phyloP scores from a whole-genome alignment of 2,113 vertebrate genomes.

The Terrapene triunguis region DNA sequence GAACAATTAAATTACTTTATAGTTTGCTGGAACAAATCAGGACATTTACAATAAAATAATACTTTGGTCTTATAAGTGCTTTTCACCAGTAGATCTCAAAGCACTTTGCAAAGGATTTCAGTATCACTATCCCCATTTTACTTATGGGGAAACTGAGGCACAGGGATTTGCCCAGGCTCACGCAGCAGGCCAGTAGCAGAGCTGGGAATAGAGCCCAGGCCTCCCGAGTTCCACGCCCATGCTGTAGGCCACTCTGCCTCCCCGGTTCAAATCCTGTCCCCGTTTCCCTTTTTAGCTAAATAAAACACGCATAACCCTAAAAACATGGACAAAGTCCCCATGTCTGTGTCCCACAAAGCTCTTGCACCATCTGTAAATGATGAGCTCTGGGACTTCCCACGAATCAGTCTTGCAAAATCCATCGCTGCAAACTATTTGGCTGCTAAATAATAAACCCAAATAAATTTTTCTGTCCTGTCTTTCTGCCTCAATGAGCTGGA shows the following conservation, averaged over 20 bases:
- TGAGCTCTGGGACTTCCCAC: neutral
- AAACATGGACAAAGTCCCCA: neutral
- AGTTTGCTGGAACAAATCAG: neutral
- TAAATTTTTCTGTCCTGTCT: neutral
- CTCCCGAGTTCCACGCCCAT: neutral
- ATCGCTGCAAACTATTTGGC: neutral
- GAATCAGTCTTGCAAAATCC: neutral
- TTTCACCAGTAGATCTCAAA: neutral
- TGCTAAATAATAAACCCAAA: conserved; percentile 6
- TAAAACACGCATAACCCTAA: fast-evolving
- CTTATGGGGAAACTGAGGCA: neutral
- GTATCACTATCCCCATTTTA: neutral
- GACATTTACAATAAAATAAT: neutral
- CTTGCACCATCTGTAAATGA: neutral
- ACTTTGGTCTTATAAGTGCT: neutral
- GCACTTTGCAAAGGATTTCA: neutral
- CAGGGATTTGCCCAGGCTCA: neutral
- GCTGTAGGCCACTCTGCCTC: neutral
- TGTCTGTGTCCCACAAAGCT: neutral
- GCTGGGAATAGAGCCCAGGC: neutral
- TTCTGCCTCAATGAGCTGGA: conserved; percentile 18
- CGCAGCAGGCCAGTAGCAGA: neutral
- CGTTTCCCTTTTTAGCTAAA: neutral
- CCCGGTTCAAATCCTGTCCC: neutral
- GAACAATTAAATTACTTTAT: neutral